Conservation (phyloP, 2,888 invertebrate genomes). For the Caenorhabditis angaria region DNA sequence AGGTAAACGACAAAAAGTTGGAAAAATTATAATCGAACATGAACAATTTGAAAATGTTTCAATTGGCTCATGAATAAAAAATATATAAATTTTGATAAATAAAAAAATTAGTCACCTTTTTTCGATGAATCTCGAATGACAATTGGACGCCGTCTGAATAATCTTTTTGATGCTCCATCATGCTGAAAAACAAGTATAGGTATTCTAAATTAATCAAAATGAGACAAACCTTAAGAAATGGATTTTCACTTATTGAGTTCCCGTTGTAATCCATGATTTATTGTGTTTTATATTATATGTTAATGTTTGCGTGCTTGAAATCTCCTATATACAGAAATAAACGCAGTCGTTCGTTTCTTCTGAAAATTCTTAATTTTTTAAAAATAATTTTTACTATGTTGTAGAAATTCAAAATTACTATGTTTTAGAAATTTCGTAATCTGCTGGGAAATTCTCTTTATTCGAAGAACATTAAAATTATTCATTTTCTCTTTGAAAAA, state of each 20-base stretch:
- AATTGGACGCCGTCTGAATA: slow-evolving; percentile 36
- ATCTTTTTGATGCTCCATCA: slow-evolving; percentile 33
- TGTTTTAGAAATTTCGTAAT: no score
- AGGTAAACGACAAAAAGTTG: neutral
- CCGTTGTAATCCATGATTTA: slow-evolving; percentile 36
- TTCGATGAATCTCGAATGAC: slow-evolving; percentile 30
- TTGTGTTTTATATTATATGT: neutral
- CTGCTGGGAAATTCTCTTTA: no score
- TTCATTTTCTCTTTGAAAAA: no score
- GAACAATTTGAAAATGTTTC: neutral
- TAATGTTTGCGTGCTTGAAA: neutral
- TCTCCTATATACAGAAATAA: slow-evolving; percentile 21
- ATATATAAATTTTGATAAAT: neutral
- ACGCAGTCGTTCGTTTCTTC: slow-evolving; percentile 14
- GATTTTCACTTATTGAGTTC: slow-evolving; percentile 34
- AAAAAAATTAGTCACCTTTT: slow-evolving; percentile 20
- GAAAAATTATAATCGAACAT: neutral
- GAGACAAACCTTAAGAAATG: slow-evolving; percentile 34
- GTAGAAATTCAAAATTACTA: no score
- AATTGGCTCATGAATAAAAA: neutral
- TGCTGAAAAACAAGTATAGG: slow-evolving; percentile 25
- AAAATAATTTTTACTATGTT: slow-evolving; percentile 3
- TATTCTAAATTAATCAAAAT: neutral
- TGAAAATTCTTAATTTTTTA: slow-evolving; percentile 28
- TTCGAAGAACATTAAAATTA: no score